These are phyloP conservation scores for Tipula vernalis DNA, from an alignment of 2,888 invertebrate genomes.

Conservation along the genomic window DNA sequence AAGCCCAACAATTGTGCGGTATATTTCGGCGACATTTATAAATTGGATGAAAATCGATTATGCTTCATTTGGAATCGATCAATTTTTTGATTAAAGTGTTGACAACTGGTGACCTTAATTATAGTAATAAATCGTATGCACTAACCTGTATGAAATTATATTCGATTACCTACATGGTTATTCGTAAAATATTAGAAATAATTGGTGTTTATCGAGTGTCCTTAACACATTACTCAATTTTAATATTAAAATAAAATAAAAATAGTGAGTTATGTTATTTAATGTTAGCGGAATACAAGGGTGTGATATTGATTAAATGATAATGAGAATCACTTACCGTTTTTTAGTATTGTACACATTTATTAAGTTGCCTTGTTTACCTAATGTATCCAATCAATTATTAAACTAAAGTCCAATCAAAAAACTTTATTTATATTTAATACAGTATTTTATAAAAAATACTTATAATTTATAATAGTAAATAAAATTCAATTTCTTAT, in stretches of 20 bases:
- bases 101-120: not conserved
- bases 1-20: not conserved
- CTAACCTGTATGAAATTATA: not conserved
- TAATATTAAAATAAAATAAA: too few species aligned
- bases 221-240: too few species aligned
- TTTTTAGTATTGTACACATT: too few species aligned
- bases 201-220: too few species aligned
- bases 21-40: not conserved
- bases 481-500: not conserved
- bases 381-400: not conserved
- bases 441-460: too few species aligned
- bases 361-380: too few species aligned
- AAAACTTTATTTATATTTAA: too few species aligned
- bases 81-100: not conserved
- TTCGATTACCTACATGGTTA: not conserved
- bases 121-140: not conserved
- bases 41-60: not conserved
- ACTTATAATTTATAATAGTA: not conserved
- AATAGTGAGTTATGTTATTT: too few species aligned
- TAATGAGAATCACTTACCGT: too few species aligned
- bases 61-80: not conserved
- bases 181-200: not conserved
- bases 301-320: too few species aligned
- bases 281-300: too few species aligned
- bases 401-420: not conserved